Conservation (phyloP, 2,888 invertebrate genomes). For the Nomada goodeniana region DNA sequence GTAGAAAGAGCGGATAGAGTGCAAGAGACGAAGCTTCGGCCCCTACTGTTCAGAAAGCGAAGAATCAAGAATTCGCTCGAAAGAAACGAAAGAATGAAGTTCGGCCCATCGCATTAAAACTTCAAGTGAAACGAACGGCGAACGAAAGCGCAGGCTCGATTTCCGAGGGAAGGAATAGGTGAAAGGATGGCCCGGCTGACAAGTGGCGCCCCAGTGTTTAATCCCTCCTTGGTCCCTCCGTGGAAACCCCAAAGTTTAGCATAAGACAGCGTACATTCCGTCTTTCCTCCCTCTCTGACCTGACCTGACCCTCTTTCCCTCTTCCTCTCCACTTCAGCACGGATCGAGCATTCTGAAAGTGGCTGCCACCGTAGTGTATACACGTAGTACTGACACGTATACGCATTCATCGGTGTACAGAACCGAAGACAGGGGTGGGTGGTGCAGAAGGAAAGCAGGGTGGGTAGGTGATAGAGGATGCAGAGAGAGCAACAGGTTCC, state of each 20-base stretch:
- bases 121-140: too few species aligned
- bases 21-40: too few species aligned
- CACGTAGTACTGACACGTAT: conserved; percentile 61
- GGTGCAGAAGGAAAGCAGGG: conserved; percentile 43
- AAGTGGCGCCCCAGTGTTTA: conserved; percentile 80
- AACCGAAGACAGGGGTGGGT: conserved; percentile 47
- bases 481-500: conserved; percentile 80
- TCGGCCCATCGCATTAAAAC: too few species aligned
- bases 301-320: conserved; percentile 31
- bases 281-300: conserved; percentile 28
- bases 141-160: background rate
- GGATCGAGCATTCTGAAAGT: conserved; percentile 71
- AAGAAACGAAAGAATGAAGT: too few species aligned
- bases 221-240: conserved; percentile 74
- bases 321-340: conserved; percentile 38
- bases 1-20: too few species aligned
- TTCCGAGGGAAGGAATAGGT: conserved; percentile 30
- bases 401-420: conserved; percentile 50
- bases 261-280: conserved; percentile 74
- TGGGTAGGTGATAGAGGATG: conserved; percentile 69
- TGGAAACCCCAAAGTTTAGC: conserved; percentile 76
- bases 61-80: too few species aligned
- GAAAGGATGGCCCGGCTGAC: conserved; percentile 70
- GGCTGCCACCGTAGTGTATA: conserved; percentile 62
- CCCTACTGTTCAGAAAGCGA: too few species aligned